phyloP scores from a whole-genome alignment of 2,113 vertebrate genomes.

The Rhinichthys klamathensis region DNA sequence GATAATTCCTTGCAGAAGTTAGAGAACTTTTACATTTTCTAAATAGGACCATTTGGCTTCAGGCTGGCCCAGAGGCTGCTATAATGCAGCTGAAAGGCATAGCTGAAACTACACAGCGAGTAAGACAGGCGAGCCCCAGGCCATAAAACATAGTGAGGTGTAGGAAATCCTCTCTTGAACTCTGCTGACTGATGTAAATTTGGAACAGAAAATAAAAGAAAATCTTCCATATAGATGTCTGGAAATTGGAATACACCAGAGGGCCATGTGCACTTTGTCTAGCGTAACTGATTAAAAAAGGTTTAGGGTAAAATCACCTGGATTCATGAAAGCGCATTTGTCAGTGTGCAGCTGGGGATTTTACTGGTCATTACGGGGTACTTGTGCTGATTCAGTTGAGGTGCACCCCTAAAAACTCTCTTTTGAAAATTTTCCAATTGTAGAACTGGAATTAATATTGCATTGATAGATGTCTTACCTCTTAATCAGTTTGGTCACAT shows the following conservation, averaged over 20 bases:
- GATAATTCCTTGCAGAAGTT: conserved; percentile 14
- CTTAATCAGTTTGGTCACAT: not conserved
- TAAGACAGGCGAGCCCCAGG: conserved; percentile 27
- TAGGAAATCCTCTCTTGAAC: not conserved
- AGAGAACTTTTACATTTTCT: conserved; percentile 16
- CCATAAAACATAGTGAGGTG: conserved; percentile 16
- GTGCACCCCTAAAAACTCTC: not conserved
- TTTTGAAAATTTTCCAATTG: not conserved
- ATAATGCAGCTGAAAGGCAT: conserved; percentile 10
- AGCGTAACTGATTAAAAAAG: conserved; percentile 18
- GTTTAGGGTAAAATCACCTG: conserved; percentile 4
- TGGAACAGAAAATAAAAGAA: conserved; percentile 19
- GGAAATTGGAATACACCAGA: conserved; percentile 13
- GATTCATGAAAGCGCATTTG: not conserved
- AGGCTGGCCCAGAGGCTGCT: conserved; percentile 29
- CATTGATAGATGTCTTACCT: not conserved
- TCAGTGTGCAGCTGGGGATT: not conserved
- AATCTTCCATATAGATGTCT: conserved; percentile 1
- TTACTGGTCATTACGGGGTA: not conserved
- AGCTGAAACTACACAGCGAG: conserved; percentile 38
- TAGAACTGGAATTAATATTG: not conserved
- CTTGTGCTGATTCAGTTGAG: conserved; percentile 4
- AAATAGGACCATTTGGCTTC: conserved; percentile 37
- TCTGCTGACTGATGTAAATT: conserved; percentile 36
- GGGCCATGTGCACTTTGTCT: conserved; percentile 1